These are phyloP conservation scores for Lepus timidus DNA, from an alignment of 2,113 vertebrate genomes.

Conservation along the genomic window DNA sequence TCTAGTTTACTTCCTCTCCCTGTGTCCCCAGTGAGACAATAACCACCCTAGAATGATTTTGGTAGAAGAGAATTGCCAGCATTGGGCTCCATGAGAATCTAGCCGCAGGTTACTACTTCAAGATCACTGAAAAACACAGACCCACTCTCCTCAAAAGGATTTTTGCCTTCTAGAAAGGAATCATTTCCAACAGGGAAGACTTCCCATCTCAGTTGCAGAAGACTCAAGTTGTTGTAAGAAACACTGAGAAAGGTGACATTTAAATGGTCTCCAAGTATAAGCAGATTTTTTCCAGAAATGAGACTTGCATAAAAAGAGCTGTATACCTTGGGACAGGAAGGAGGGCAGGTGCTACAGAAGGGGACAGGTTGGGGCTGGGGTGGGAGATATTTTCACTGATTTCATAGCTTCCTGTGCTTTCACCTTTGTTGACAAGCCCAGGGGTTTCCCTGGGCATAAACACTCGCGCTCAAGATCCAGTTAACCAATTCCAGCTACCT, in stretches of 20 bases:
- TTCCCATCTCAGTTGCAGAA: background rate
- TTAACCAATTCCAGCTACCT: background rate
- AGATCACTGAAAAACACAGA: background rate
- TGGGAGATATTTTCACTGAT: background rate
- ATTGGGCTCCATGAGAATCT: background rate
- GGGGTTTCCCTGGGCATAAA: background rate
- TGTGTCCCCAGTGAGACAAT: constrained; percentile 72
- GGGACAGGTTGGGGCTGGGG: background rate
- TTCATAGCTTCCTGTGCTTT: constrained; percentile 6
- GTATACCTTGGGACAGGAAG: background rate
- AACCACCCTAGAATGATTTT: constrained; percentile 75
- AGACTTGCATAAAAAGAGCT: background rate
- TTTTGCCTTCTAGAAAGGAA: background rate
- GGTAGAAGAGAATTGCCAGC: background rate
- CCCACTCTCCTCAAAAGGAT: background rate
- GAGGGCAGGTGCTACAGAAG: background rate
- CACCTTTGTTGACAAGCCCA: background rate
- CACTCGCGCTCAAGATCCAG: background rate
- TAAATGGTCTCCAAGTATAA: background rate
- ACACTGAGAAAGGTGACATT: background rate
- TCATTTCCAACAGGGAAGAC: background rate
- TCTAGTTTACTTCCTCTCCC: constrained; percentile 82
- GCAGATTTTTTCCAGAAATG: constrained; percentile 26
- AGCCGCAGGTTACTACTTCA: background rate
- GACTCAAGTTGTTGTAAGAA: background rate